phyloP scores from a whole-genome alignment of 2,888 invertebrate genomes.

The Philonicus albiceps region DNA sequence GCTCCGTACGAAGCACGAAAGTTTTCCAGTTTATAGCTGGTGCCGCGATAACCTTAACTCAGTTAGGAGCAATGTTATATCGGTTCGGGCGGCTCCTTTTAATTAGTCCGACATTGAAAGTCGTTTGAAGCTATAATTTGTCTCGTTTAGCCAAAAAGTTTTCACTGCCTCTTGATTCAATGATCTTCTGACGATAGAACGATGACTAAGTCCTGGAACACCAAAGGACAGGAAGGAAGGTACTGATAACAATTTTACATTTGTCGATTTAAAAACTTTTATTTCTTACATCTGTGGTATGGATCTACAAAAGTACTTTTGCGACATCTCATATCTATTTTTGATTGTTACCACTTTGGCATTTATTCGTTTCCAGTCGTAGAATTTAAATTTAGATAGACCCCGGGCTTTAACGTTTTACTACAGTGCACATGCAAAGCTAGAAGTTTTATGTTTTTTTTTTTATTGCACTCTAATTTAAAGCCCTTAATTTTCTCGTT shows the following conservation, averaged over 20 bases:
- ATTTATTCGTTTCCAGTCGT: neutral
- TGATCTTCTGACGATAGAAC: neutral
- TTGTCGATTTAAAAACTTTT: neutral
- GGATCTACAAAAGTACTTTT: neutral
- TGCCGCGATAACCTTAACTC: constrained; percentile 12
- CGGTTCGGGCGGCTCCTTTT: neutral
- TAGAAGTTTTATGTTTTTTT: neutral
- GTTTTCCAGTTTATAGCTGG: constrained; percentile 1
- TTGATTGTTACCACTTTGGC: neutral
- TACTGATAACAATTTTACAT: neutral
- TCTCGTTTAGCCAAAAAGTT: neutral
- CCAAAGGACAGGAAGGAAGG: neutral
- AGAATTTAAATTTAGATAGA: constrained; percentile 17
- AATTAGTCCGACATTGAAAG: neutral
- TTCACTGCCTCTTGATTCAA: neutral
- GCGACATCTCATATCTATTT: neutral
- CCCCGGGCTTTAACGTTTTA: neutral
- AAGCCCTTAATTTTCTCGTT: constrained; percentile 1
- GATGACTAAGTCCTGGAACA: neutral
- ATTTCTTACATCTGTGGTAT: neutral
- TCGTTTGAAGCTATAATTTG: neutral
- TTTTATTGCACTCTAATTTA: neutral
- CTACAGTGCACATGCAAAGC: neutral
- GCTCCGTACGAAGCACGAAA: constrained; percentile 22
- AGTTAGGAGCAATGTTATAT: neutral